A percentile compares a stretch with the other conserved stretches of the same genome.
Conservation (phyloP, 2,888 invertebrate species). For the Leuctra nigra region DNA sequence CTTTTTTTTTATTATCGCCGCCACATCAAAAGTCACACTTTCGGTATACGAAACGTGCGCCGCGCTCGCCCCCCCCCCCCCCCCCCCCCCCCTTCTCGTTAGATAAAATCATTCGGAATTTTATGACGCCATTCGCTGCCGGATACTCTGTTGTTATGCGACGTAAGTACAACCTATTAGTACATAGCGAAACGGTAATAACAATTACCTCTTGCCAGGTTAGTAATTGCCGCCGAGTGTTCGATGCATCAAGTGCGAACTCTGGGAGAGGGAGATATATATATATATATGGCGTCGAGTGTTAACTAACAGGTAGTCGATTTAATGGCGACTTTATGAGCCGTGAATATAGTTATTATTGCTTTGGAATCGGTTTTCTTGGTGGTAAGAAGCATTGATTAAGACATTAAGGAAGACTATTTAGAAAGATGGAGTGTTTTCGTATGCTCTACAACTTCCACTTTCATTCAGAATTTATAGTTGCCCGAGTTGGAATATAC, state of each 20-base stretch:
- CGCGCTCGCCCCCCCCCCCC: no score
- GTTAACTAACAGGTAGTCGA: slow-evolving; percentile 14
- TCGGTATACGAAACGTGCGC: no score
- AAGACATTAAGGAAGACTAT: background rate
- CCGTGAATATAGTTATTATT: slow-evolving; percentile 28
- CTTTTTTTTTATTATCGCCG: no score
- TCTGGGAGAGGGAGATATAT: background rate
- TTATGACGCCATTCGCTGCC: no score
- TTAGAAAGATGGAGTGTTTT: background rate
- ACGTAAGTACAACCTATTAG: background rate
- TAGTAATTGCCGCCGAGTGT: background rate
- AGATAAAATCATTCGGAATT: no score
- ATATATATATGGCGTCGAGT: no score
- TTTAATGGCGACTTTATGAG: slow-evolving; percentile 34
- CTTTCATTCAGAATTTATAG: no score
- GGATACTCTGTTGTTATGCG: no score
- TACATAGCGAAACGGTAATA: background rate
- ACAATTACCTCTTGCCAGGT: background rate
- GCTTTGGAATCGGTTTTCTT: background rate
- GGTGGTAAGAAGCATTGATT: background rate
- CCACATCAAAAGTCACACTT: no score
- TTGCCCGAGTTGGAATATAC: no score
- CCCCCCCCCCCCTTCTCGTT: no score
- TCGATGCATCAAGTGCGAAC: background rate
- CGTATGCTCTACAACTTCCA: background rate